These are phyloP conservation scores for Himantopus leucocephalus DNA, from an alignment of 2,113 vertebrate genomes.

Conservation along the genomic window DNA sequence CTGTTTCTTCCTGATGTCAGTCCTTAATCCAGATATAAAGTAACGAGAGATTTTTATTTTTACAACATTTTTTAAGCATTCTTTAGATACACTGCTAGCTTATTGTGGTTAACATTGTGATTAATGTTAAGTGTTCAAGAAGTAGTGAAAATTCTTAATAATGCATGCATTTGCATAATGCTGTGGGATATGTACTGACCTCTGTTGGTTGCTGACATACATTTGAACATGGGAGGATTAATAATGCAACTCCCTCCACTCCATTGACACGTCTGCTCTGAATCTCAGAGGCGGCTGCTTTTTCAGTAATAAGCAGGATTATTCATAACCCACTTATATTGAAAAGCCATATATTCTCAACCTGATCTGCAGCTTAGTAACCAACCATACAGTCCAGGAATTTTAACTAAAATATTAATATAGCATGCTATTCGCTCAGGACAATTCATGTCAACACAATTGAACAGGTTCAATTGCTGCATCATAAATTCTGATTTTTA, in stretches of 20 bases:
- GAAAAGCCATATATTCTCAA: not conserved
- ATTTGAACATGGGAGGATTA: not conserved
- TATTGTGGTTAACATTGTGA: not conserved
- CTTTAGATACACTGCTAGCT: not conserved
- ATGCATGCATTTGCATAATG: not conserved
- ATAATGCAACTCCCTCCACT: not conserved
- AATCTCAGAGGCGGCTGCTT: not conserved
- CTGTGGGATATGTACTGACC: not conserved
- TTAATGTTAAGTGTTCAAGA: not conserved
- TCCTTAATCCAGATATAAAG: not conserved
- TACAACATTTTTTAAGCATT: not conserved
- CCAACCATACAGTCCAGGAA: not conserved
- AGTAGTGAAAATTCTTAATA: not conserved
- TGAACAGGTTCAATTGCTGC: not conserved
- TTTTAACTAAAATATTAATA: conserved; percentile 20
- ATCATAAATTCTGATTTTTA: not conserved
- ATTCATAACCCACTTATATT: not conserved
- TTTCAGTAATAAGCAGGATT: not conserved
- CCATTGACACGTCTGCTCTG: not conserved
- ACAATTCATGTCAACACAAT: not conserved
- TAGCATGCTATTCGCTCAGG: not conserved
- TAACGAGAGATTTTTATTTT: not conserved
- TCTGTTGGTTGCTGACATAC: not conserved
- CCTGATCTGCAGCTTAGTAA: not conserved
- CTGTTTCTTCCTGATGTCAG: not conserved